phyloP scores from a whole-genome alignment of 2,797 vertebrate species.

The Crocidura indochinensis region DNA sequence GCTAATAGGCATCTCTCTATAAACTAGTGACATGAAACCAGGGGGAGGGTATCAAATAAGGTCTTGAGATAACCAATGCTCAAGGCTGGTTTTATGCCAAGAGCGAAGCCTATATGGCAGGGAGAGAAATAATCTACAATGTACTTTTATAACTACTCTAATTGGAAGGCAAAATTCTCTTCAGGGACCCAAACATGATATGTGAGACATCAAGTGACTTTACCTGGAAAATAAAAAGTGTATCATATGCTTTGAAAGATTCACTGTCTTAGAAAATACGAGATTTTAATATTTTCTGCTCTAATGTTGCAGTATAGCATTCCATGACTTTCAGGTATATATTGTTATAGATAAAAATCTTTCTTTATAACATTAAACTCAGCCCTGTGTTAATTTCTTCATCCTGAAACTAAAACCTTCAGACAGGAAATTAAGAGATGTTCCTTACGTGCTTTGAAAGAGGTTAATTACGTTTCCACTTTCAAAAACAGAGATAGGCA shows the following conservation, averaged over 20 bases:
- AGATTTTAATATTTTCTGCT: background rate
- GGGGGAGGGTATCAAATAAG: no score
- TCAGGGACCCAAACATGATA: background rate
- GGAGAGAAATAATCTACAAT: background rate
- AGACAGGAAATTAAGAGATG: slow-evolving; percentile 20
- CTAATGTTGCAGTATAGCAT: background rate
- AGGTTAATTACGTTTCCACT: slow-evolving; percentile 74
- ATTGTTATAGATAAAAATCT: background rate
- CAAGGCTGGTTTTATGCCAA: background rate
- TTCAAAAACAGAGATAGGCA: slow-evolving; percentile 51
- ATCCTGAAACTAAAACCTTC: background rate
- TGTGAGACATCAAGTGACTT: slow-evolving; percentile 18
- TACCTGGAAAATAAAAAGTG: slow-evolving; percentile 16
- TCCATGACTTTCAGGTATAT: background rate
- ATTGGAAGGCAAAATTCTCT: slow-evolving; percentile 8
- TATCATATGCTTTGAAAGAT: background rate
- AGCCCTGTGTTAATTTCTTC: background rate
- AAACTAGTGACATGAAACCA: background rate
- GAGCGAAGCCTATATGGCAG: slow-evolving; percentile 8
- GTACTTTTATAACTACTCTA: slow-evolving; percentile 26
- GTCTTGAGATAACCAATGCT: background rate
- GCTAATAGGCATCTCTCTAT: background rate
- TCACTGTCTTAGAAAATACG: background rate
- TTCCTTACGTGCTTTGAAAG: background rate
- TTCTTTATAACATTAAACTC: background rate